These are phyloP conservation scores for Sarcophaga variegata DNA, from an alignment of 2,888 invertebrate species.

Conservation along the genomic window DNA sequence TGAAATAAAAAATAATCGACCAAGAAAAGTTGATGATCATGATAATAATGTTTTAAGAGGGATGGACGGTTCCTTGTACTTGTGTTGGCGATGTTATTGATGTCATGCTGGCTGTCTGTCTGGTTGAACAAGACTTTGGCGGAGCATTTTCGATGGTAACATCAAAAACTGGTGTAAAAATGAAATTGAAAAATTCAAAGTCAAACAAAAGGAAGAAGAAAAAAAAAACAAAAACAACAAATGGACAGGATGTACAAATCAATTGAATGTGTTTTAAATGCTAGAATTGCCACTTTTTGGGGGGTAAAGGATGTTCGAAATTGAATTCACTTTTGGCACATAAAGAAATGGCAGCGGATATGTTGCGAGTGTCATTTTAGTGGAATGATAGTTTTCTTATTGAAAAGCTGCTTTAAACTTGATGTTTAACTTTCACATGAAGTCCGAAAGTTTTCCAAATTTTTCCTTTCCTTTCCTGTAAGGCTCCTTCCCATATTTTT, in stretches of 20 bases:
- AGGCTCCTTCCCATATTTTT: not conserved
- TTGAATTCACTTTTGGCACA: too few species aligned
- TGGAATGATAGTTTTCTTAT: too few species aligned
- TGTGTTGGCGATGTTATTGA: not conserved
- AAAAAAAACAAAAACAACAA: not conserved
- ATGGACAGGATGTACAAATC: conserved; percentile 47
- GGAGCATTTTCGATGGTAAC: not conserved
- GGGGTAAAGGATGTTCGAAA: too few species aligned
- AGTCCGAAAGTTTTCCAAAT: not conserved
- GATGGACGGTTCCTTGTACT: not conserved
- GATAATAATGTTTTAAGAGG: conserved; percentile 42
- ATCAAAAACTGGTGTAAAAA: not conserved
- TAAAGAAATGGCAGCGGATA: too few species aligned
- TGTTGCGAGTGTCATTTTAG: too few species aligned
- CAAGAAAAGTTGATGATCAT: conserved; percentile 46
- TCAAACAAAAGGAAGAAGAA: not conserved
- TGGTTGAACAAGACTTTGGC: conserved; percentile 34
- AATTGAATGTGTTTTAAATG: conserved; percentile 45
- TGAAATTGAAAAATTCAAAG: not conserved
- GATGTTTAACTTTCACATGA: not conserved
- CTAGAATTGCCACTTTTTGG: not conserved
- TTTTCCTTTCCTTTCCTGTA: not conserved
- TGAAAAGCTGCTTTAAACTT: too few species aligned
- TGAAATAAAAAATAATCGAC: not conserved
- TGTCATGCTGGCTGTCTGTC: not conserved